Evolutionary conservation across 2,888 invertebrate genomes (phyloP).

Genomic region (Siphlonurus alternatus): DNA sequence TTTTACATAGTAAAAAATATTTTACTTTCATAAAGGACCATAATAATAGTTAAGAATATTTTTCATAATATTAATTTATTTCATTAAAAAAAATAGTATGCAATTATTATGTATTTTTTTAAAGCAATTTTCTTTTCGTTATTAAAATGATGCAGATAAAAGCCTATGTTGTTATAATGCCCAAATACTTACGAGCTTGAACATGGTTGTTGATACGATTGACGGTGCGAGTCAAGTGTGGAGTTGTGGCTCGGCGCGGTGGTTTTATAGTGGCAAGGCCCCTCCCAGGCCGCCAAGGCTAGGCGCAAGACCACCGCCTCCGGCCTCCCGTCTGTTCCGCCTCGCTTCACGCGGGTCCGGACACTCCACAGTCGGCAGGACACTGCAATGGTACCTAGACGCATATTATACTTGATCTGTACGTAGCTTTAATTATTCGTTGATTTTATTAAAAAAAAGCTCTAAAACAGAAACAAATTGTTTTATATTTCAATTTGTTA

Average conservation of each 20-base stretch:
- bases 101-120: no score
- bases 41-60: background rate
- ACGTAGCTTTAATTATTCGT: no score
- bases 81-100: no score
- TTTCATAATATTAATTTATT: background rate
- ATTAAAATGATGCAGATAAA: background rate
- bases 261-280: background rate
- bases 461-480: no score
- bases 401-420: no score
- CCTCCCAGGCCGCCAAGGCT: background rate
- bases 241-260: background rate
- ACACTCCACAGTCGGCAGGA: no score
- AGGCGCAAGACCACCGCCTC: background rate
- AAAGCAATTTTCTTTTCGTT: background rate
- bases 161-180: background rate
- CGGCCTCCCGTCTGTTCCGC: background rate
- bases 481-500: no score
- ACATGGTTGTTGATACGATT: slow-evolving; percentile 3
- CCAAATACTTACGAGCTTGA: slow-evolving; percentile 8
- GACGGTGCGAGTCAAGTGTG: background rate
- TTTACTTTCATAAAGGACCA: background rate
- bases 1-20: no score
- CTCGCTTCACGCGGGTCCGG: no score
- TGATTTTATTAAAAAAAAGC: no score
- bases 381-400: no score